Base-by-base conservation (phyloP, 1,140 invertebrate genomes). In the Leptonema lineaticorne region DNA sequence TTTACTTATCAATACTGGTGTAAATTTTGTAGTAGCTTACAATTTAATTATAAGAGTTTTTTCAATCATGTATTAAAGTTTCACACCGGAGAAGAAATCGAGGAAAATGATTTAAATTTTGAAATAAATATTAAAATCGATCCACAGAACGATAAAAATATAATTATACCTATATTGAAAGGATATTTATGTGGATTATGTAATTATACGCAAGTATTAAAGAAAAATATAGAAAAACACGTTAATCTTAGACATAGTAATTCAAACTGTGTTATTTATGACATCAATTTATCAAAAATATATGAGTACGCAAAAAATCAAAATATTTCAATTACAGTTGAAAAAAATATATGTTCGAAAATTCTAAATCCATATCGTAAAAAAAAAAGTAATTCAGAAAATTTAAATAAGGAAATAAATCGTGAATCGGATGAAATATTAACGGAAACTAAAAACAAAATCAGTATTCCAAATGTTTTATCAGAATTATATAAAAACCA, bases 71-170 rank as follows among this genome's bases (percentile, higher is more conserved):
- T 83, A 26, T 83, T 89, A 14, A 85, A 85, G n/a, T 82, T 78
- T 53, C 90, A 92, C 65, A 91, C 89, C 0, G 90, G 90, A 0
- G 90, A 92, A 76, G 90, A 88, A 74, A 82, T 59, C n/a, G 20
- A 3, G 26, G 41, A 57, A 9, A 57, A 29, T 41, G 20, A 16
- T 57, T n/a, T n/a, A n/a, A n/a, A n/a, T 24, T 18, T 18, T 9
- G 37, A 33, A 16, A 22, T 16, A 11, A 11, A 5, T 5, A 2
- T n/a, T 4, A 53, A 26, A 41, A 41, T 4, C 9, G 37, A 41
- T 16, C 37, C 56, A 58, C 11, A 28, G 8, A 28, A 28, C 27
- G 22, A 24, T 24, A 33, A 45, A 45, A 62, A 45, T 26, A 9
- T 14, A 24, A 7, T 11, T 41, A 45, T n/a, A 11, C 79, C 14